A percentile compares a stretch with the other conserved stretches of the same genome.
These are phyloP conservation scores for Cyprinodon brontotheroides DNA, from an alignment of 2,113 vertebrate genomes.

Conservation along the genomic window DNA sequence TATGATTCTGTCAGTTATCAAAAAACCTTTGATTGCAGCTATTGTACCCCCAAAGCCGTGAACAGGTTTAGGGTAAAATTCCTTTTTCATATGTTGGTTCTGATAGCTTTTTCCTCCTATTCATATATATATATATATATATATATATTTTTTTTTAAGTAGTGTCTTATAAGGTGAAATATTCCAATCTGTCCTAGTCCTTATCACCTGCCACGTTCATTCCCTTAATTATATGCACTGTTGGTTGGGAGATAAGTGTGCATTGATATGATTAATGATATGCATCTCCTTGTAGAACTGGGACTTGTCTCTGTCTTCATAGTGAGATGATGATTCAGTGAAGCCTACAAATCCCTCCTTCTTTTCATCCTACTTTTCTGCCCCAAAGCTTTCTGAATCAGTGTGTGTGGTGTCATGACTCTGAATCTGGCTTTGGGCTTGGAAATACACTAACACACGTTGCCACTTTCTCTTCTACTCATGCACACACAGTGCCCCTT, in stretches of 20 bases:
- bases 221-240: too few species aligned
- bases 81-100: background rate
- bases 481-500: slow-evolving; percentile 10
- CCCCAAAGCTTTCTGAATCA: slow-evolving; percentile 52
- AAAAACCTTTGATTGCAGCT: background rate
- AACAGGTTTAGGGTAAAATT: background rate
- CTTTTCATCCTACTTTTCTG: slow-evolving; percentile 40
- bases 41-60: background rate
- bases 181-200: too few species aligned
- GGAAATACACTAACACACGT: slow-evolving; percentile 5
- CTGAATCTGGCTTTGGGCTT: slow-evolving; percentile 14
- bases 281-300: background rate
- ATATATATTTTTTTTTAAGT: too few species aligned
- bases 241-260: too few species aligned
- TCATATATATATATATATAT: too few species aligned
- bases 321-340: slow-evolving; percentile 39
- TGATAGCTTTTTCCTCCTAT: too few species aligned
- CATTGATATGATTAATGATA: background rate
- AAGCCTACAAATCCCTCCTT: slow-evolving; percentile 27
- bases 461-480: background rate
- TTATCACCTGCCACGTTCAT: too few species aligned
- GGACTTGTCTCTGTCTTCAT: background rate
- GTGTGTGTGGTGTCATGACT: slow-evolving; percentile 35
- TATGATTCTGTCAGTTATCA: background rate
- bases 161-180: too few species aligned